Evolutionary conservation across 1,140 invertebrate species (phyloP).

Genomic region (Tigriopus japonicus): DNA sequence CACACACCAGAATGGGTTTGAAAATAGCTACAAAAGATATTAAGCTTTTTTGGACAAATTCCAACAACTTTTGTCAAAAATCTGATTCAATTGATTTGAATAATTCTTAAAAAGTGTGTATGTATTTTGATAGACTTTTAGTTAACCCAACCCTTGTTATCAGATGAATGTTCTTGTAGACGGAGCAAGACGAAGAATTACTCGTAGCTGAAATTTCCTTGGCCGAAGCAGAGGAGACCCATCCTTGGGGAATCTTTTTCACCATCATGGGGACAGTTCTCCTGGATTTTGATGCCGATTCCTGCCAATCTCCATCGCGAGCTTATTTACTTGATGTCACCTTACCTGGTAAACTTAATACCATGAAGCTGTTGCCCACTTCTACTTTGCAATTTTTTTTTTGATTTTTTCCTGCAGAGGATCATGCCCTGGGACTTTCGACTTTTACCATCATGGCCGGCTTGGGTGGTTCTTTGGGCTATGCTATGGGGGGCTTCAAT

Average conservation of each 20-base stretch:
- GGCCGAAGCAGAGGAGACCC: conserved; percentile 22
- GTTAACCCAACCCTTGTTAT: too few relatives aligned
- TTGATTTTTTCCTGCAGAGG: conserved; percentile 35
- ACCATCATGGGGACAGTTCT: conserved; percentile 81
- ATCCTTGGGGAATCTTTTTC: conserved; percentile 74
- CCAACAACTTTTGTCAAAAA: too few relatives aligned
- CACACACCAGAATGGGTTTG: too few relatives aligned
- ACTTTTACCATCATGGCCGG: conserved; percentile 94
- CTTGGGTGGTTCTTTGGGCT: conserved; percentile 78
- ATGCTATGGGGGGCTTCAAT: conserved; percentile 74
- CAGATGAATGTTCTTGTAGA: neutral
- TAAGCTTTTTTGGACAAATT: too few relatives aligned
- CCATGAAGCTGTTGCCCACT: neutral
- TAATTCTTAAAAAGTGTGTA: too few relatives aligned
- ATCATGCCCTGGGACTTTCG: conserved; percentile 74
- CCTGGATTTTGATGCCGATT: conserved; percentile 86
- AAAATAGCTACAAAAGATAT: too few relatives aligned
- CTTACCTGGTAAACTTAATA: conserved; percentile 42
- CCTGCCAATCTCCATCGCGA: conserved; percentile 78
- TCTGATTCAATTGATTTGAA: too few relatives aligned
- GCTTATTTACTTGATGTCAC: conserved; percentile 84
- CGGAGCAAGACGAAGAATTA: neutral
- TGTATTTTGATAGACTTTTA: too few relatives aligned
- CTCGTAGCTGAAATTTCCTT: neutral
- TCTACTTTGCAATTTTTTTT: conserved; percentile 7